A percentile compares a stretch with the other conserved stretches of the same genome.
Evolutionary conservation across 1,140 invertebrate genomes (phyloP).

Genomic region (Nasonia vitripennis): DNA sequence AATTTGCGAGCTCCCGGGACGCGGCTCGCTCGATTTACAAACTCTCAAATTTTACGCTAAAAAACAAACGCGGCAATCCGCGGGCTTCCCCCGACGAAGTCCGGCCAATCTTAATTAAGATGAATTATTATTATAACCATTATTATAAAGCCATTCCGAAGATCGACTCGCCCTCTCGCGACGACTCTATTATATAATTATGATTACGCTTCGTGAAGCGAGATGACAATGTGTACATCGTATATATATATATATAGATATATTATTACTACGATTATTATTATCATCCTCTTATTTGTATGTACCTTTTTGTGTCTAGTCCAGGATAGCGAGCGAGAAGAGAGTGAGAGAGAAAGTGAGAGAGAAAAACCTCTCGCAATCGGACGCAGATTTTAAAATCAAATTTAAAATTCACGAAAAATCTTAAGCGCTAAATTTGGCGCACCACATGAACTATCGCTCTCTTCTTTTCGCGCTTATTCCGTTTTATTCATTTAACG

Average conservation of each 20-base stretch:
- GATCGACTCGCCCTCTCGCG: constrained; percentile 41
- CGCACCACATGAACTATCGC: background rate
- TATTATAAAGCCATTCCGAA: constrained; percentile 32
- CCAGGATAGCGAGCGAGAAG: constrained; percentile 60
- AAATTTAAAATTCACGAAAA: background rate
- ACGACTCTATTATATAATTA: constrained; percentile 41
- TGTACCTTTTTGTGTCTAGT: constrained; percentile 73
- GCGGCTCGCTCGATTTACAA: constrained; percentile 12
- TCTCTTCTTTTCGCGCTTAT: constrained; percentile 44
- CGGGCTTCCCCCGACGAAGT: constrained; percentile 36
- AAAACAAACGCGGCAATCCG: constrained; percentile 29
- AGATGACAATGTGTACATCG: constrained; percentile 43
- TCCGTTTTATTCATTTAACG: constrained; percentile 55
- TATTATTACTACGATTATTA: constrained; percentile 46
- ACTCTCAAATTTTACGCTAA: constrained; percentile 23
- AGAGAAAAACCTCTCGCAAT: background rate
- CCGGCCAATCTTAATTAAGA: constrained; percentile 3
- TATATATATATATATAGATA: constrained; percentile 31
- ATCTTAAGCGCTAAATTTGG: background rate
- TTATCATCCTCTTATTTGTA: constrained; percentile 66
- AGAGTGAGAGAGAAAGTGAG: constrained; percentile 32
- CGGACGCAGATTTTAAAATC: background rate
- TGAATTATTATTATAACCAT: constrained; percentile 1
- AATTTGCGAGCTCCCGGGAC: constrained; percentile 10
- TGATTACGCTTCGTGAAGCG: constrained; percentile 11